Evolutionary conservation across 1,140 invertebrate species (phyloP), one percentile per base, ranked within the genome.

Genomic region (Camponotus vicinus): DNA sequence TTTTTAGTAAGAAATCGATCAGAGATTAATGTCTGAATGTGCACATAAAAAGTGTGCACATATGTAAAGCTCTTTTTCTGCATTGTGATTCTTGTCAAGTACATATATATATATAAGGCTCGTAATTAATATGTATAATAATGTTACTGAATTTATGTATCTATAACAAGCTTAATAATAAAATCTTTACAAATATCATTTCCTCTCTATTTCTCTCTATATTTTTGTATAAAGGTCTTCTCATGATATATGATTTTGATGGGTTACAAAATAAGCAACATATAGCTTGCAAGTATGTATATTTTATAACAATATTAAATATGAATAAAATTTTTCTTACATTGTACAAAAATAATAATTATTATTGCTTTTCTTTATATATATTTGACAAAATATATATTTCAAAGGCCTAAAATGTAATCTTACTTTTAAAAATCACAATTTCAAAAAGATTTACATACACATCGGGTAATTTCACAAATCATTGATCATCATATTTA

Each of bases 291-390:
- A 80, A 87, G 49, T 85, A 70, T 84, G 59, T 90, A 84, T 91
- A 88, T 90, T 90, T 66, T 75, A 55, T 88, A 91, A 91, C 88
- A 90, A 90, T 27, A 27, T 27, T 27, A 27, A 27, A 27, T 90
- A 59, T 87, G 42, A 83, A 85, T 69, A 64, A 69, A 84, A 70
- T 87, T 78, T 69, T 27, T 66, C n/a, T 75, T 89, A 61, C 55
- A 89, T 59, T 40, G 85, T 92, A 92, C 78, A 92, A 92, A 92
- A 92, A 92, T 92, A 92, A 83, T 89, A 83, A 59, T 75, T 27
- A 83, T 83, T 92, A 90, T 91, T 92, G 86, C 88, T 91, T 89
- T 83, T 78, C 77, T 66, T 82, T 70, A 76, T 67, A 49, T 87
- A 73, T 27, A 27, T 59, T 75, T 32, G 32, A 88, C 40, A 90